Evolutionary conservation across 35 echinoderm and acorn worm species (phyloP).

Genomic region (Heliocidaris erythrogramma): DNA sequence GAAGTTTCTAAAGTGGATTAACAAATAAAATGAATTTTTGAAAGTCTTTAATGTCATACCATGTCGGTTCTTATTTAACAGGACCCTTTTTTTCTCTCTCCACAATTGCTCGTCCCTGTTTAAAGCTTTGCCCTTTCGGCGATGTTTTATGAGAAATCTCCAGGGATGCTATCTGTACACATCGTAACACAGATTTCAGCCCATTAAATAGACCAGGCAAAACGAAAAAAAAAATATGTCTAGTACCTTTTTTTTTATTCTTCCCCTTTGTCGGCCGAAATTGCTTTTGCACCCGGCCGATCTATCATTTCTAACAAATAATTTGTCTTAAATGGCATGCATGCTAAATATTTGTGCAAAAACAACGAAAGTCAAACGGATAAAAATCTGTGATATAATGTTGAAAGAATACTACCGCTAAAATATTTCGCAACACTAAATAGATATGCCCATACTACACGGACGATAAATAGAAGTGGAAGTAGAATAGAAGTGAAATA

Average conservation of each 20-base stretch:
- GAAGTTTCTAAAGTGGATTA: neutral
- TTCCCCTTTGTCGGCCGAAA: neutral
- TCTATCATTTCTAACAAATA: neutral
- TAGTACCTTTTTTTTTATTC: neutral
- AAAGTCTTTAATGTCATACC: neutral
- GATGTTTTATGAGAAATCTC: neutral
- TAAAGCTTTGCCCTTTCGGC: neutral
- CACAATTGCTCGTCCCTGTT: conserved; percentile 1
- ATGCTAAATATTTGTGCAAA: neutral
- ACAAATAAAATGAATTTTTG: neutral
- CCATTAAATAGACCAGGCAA: neutral
- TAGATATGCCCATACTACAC: too few species aligned
- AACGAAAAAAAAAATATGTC: neutral
- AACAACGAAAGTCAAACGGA: neutral
- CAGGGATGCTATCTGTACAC: neutral
- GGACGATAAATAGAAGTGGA: too few species aligned
- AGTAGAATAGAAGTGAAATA: too few species aligned
- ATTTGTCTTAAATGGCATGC: neutral
- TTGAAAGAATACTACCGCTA: too few species aligned
- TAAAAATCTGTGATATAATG: too few species aligned
- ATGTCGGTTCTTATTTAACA: neutral
- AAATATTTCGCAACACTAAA: too few species aligned
- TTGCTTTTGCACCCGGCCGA: neutral
- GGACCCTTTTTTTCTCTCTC: conserved; percentile 43
- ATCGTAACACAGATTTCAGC: neutral